These are phyloP conservation scores for Ptychobarbus kaznakovi DNA, from an alignment of 2,797 vertebrate genomes.

Conservation along the genomic window DNA sequence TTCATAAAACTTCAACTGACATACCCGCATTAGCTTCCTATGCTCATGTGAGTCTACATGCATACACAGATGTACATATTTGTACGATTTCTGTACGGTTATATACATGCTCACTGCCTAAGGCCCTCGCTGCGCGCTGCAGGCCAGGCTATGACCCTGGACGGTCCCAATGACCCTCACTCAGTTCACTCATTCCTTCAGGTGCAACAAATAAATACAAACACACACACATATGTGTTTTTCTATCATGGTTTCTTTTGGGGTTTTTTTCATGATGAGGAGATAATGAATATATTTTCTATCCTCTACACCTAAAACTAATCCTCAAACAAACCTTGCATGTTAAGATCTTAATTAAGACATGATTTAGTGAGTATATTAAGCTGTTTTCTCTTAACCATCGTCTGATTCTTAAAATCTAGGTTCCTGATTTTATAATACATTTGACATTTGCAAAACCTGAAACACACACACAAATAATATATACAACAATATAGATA, in stretches of 20 bases:
- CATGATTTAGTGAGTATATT: neutral
- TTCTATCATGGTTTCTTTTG: neutral
- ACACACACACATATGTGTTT: neutral
- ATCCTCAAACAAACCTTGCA: neutral
- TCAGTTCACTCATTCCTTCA: conserved; percentile 54
- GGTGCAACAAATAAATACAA: conserved; percentile 48
- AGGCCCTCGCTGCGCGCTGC: conserved; percentile 34
- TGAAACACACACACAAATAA: conserved; percentile 12
- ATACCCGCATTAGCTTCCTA: neutral
- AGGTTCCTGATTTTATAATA: neutral
- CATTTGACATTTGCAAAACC: neutral
- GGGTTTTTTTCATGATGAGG: neutral
- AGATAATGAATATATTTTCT: neutral
- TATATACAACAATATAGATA: conserved; percentile 29
- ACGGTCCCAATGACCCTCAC: conserved; percentile 43
- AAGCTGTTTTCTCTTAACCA: neutral
- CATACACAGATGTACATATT: conserved; percentile 10
- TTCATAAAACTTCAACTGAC: conserved; percentile 31
- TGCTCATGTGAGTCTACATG: neutral
- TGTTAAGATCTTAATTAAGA: neutral
- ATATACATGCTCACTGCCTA: conserved; percentile 20
- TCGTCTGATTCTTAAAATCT: neutral
- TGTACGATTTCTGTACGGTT: conserved; percentile 13
- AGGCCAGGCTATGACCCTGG: conserved; percentile 51
- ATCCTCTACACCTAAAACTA: neutral